These are phyloP conservation scores for Gastracanthus pulcherrimus DNA, from an alignment of 2,888 invertebrate genomes.

Conservation along the genomic window DNA sequence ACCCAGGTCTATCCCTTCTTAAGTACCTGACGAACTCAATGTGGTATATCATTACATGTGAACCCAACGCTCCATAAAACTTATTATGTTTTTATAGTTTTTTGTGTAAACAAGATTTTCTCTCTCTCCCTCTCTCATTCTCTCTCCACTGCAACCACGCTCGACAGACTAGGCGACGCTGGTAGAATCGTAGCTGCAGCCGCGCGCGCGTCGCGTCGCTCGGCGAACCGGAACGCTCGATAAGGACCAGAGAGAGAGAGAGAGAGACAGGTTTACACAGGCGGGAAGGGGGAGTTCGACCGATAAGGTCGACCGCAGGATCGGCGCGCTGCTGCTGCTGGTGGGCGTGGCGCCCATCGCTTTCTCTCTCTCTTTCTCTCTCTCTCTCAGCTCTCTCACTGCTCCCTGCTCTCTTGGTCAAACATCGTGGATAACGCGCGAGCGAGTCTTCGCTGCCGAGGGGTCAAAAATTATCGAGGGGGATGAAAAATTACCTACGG, in stretches of 20 bases:
- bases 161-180: slow-evolving; percentile 8
- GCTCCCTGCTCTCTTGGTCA: slow-evolving; percentile 34
- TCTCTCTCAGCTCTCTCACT: neutral
- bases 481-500: slow-evolving; percentile 45
- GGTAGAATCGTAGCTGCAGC: neutral
- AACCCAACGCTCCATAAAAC: too few relatives aligned
- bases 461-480: slow-evolving; percentile 42
- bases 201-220: slow-evolving; percentile 39
- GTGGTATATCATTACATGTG: too few relatives aligned
- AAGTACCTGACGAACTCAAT: too few relatives aligned
- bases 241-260: slow-evolving; percentile 57
- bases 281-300: slow-evolving; percentile 55
- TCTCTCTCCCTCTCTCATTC: neutral
- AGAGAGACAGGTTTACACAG: slow-evolving; percentile 7
- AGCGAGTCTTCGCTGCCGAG: neutral
- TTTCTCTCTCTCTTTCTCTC: too few relatives aligned
- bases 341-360: slow-evolving; percentile 24
- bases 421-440: slow-evolving; percentile 34
- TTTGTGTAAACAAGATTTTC: too few relatives aligned
- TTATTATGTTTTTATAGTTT: too few relatives aligned
- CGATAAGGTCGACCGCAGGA: slow-evolving; percentile 60
- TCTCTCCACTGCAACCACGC: neutral
- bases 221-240: slow-evolving; percentile 59
- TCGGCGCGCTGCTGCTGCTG: neutral
- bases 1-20: too few relatives aligned